A percentile compares a stretch with the other conserved stretches of the same genome.
phyloP scores from a whole-genome alignment of 2,888 invertebrate genomes.

The Eupithecia pulchellata region DNA sequence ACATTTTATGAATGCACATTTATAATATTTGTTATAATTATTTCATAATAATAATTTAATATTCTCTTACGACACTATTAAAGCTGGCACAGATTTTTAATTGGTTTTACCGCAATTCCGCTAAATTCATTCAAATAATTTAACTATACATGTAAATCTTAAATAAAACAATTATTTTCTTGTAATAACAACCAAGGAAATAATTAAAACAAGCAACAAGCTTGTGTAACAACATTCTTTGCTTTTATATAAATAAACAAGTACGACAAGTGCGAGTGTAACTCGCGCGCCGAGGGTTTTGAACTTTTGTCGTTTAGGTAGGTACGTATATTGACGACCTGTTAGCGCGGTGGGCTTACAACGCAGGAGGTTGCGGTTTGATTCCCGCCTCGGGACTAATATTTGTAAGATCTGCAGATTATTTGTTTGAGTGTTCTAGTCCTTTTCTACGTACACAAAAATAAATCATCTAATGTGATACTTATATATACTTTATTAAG shows the following conservation, averaged over 20 bases:
- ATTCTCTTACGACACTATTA: constrained; percentile 79
- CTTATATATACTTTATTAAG: no score
- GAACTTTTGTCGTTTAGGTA: no score
- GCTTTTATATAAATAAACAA: not conserved
- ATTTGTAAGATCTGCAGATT: no score
- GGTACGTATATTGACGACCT: no score
- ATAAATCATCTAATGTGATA: no score
- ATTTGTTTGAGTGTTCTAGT: no score
- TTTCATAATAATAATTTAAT: constrained; percentile 56
- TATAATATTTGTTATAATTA: constrained; percentile 67
- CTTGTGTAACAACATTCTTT: not conserved
- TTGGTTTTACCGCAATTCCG: constrained; percentile 72
- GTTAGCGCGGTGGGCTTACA: no score
- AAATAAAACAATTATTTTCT: constrained; percentile 19
- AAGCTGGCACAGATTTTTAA: constrained; percentile 80
- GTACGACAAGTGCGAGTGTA: no score
- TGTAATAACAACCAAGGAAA: not conserved
- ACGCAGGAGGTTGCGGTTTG: no score
- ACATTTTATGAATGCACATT: constrained; percentile 76
- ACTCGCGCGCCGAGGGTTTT: no score
- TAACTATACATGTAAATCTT: constrained; percentile 21
- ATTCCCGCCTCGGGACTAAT: no score
- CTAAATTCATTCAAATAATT: constrained; percentile 52
- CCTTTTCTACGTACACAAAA: no score
- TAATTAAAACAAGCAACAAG: not conserved